These are phyloP conservation scores for Catharus ustulatus DNA, from an alignment of 2,797 vertebrate genomes.

Conservation along the genomic window DNA sequence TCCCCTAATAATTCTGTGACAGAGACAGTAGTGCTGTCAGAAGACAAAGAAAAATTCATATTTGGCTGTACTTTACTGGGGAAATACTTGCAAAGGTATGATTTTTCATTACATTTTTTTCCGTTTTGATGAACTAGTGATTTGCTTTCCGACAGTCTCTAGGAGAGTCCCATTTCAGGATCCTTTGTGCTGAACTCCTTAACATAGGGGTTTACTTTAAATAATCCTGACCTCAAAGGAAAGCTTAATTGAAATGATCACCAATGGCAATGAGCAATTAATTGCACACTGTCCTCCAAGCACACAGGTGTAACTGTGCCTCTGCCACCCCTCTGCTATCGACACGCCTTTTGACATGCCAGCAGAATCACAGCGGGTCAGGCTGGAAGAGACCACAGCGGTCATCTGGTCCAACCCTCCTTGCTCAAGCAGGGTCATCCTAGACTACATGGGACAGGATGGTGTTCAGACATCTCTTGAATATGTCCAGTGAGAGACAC, in stretches of 20 bases:
- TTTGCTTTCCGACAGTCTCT: not conserved
- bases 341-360: not conserved
- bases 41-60: not conserved
- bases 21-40: not conserved
- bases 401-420: not conserved
- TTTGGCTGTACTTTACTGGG: not conserved
- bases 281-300: not conserved
- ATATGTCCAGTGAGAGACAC: not conserved
- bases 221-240: not conserved
- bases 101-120: not conserved
- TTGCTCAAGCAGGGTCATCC: not conserved
- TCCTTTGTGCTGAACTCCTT: not conserved
- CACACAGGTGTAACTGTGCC: not conserved
- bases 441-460: not conserved
- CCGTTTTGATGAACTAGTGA: not conserved
- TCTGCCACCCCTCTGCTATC: not conserved
- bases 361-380: not conserved
- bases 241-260: not conserved
- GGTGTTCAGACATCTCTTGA: not conserved
- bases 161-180: not conserved
- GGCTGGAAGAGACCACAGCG: not conserved
- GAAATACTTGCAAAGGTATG: not conserved
- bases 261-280: not conserved
- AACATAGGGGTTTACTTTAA: fast-evolving
- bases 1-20: not conserved